Evolutionary conservation across 2,113 vertebrate species (phyloP).

Genomic region (Dolichotis patagonum): DNA sequence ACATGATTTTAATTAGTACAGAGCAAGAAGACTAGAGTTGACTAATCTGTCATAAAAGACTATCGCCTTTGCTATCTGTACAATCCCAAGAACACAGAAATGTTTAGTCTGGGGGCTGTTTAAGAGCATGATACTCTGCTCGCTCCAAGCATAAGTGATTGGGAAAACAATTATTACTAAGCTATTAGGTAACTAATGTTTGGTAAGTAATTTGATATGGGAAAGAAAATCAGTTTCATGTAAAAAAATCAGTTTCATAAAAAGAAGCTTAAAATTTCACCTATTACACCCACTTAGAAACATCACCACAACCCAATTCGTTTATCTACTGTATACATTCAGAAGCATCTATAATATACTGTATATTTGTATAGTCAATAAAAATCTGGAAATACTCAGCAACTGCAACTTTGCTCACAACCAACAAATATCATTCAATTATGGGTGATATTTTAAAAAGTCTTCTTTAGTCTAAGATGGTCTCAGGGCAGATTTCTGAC

Average conservation of each 20-base stretch:
- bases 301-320: not conserved
- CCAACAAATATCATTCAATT: not conserved
- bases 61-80: not conserved
- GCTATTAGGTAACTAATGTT: not conserved
- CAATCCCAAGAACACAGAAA: not conserved
- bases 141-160: not conserved
- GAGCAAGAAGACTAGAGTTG: not conserved
- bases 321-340: not conserved
- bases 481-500: slow-evolving; percentile 11
- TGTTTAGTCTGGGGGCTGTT: not conserved
- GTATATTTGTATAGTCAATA: not conserved
- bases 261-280: not conserved
- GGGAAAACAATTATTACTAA: not conserved
- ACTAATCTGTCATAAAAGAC: not conserved
- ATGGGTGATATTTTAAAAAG: not conserved
- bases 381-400: not conserved
- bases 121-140: not conserved
- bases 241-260: slow-evolving; percentile 26
- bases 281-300: not conserved
- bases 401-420: not conserved
- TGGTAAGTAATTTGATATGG: not conserved
- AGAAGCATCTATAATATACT: not conserved
- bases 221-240: slow-evolving; percentile 25
- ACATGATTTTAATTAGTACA: slow-evolving; percentile 50
- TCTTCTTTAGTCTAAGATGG: not conserved